Conservation (phyloP, 2,888 invertebrate species). For the Dryococelus australis region DNA sequence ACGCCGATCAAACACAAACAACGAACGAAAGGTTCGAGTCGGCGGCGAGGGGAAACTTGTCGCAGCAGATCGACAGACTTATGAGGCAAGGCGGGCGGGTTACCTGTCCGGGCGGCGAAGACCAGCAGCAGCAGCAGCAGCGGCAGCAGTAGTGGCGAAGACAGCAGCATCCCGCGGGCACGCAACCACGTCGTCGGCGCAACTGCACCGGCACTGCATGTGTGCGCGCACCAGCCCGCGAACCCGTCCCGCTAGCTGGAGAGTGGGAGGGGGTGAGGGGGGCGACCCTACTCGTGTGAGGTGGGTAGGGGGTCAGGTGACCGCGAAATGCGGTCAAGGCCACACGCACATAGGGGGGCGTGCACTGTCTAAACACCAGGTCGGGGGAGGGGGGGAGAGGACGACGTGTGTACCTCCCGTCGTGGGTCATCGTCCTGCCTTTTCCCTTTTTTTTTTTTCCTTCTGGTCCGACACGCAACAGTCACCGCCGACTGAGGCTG, state of each 20-base stretch:
- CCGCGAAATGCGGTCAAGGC: conserved; percentile 37
- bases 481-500: neutral
- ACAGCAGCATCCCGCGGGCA: neutral
- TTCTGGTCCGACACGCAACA: neutral
- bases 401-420: neutral
- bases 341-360: conserved; percentile 22
- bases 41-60: too few species aligned
- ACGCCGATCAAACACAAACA: too few species aligned
- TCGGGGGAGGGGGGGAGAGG: too few species aligned
- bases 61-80: too few species aligned
- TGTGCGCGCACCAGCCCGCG: neutral
- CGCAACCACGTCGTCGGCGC: too few species aligned
- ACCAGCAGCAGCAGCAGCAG: neutral
- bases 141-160: neutral
- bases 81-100: neutral
- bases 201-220: neutral
- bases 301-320: conserved; percentile 37
- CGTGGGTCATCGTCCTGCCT: neutral
- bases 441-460: neutral
- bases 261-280: conserved; percentile 11
- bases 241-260: neutral
- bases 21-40: too few species aligned
- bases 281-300: neutral
- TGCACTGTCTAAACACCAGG: conserved; percentile 21
- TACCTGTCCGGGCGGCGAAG: neutral